phyloP scores from a whole-genome alignment of 2,888 invertebrate genomes.

The Eutolmus rufibarbis region DNA sequence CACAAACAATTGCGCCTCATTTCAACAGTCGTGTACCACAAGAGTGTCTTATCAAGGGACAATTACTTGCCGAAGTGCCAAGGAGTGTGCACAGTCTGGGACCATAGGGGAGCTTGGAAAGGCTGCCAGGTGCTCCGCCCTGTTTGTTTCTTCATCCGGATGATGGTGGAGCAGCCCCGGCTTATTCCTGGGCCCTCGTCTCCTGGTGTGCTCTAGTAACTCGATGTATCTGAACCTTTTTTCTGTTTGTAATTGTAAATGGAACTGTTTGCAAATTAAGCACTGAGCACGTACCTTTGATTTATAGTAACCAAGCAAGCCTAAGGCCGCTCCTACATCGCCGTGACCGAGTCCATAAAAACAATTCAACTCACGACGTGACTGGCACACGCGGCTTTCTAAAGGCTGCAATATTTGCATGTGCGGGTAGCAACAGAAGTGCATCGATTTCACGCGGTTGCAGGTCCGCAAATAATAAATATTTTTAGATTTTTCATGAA shows the following conservation, averaged over 20 bases:
- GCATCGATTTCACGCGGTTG: not conserved
- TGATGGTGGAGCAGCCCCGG: not conserved
- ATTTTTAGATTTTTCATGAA: not conserved
- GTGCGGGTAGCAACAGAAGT: not conserved
- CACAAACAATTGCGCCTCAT: constrained; percentile 24
- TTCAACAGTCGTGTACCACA: constrained; percentile 24
- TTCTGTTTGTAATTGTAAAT: constrained; percentile 29
- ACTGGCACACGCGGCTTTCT: not conserved
- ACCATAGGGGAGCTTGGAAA: not conserved
- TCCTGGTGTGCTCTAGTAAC: not conserved
- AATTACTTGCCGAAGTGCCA: constrained; percentile 20
- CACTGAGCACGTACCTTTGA: constrained; percentile 14
- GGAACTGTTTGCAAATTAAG: constrained; percentile 15
- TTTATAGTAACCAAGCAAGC: not conserved
- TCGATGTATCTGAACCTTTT: not conserved
- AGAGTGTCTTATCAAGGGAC: constrained; percentile 20
- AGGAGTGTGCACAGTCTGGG: not conserved
- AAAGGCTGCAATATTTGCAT: not conserved
- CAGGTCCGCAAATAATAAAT: not conserved
- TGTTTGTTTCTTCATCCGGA: not conserved
- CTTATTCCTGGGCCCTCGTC: not conserved
- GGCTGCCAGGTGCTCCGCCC: not conserved
- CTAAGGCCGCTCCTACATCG: not conserved
- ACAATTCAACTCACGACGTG: not conserved
- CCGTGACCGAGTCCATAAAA: not conserved